Percentiles rank a stretch among this genome's conserved stretches.
These are phyloP conservation scores for Indicator indicator DNA, from an alignment of 2,113 vertebrate species.

Conservation along the genomic window DNA sequence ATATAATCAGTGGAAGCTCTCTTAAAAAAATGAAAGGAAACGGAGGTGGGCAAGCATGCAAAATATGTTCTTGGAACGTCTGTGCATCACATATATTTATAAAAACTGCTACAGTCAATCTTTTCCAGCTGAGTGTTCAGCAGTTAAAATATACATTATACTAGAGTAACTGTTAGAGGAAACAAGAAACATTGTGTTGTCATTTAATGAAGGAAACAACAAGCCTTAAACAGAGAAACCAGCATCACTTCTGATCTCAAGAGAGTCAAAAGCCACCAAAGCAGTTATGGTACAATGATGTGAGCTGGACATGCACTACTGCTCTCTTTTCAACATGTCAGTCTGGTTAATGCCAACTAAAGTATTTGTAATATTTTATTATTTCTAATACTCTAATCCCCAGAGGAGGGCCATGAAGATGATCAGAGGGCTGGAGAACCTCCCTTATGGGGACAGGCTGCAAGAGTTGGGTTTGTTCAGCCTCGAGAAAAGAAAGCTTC, in stretches of 20 bases:
- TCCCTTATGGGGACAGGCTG: no score
- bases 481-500: no score
- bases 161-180: not conserved
- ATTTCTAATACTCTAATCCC: no score
- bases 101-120: conserved; percentile 20
- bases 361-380: not conserved
- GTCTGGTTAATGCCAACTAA: not conserved
- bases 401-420: no score
- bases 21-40: not conserved
- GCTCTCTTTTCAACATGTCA: not conserved
- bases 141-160: not conserved
- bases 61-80: conserved; percentile 36
- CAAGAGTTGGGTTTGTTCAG: no score
- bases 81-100: conserved; percentile 23
- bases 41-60: not conserved
- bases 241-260: not conserved
- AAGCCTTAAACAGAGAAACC: not conserved
- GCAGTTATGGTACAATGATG: not conserved
- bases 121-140: conserved; percentile 36
- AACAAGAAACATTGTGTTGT: not conserved
- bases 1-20: not conserved
- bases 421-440: no score
- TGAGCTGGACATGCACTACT: not conserved
- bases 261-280: not conserved
- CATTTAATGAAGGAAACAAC: not conserved